Base-by-base conservation (phyloP, 2,113 vertebrate species). In the Sceloporus undulatus region DNA sequence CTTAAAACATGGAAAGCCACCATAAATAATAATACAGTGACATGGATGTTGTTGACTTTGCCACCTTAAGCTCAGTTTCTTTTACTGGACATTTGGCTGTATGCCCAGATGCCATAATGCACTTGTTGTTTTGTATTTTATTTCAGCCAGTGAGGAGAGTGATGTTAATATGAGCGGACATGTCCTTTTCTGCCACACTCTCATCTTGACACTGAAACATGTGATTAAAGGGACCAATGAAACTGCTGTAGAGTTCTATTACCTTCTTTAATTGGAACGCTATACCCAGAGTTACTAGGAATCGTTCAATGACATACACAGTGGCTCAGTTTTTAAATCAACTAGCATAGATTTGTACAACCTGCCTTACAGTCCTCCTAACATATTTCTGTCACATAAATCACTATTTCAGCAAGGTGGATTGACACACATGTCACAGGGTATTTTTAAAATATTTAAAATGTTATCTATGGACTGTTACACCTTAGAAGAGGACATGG, bases 21-120 rank as follows among this genome's bases (percentile, higher is more conserved):
- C 11, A 25, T 86, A 89, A 89, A 86, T 82, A 86, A 77, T 19
- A 23, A 14, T 29, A 52, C n/a, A 52, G 21, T 77, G 65, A 79
- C 18, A n/a, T 23, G 16, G 42, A 78, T 65, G 8, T 52, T 65
- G 11, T 52, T 75, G 59, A 82, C 34, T 48, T 77, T 79, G 68
- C 52, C 29, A 76, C 52, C 62, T 42, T 78, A 42, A 82, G 74
- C 48, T 78, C 70, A 83, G 84, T 88, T 82, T 74, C 70, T 40
- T 11, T 85, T 82, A 68, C 25, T 11, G n/a, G 76, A 82, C 62
- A 73, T 80, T 86, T 76, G 38, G 84, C 79, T 42, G 56, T 9
- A 48, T 62, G 34, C 71, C 78, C 18, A 7, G 52, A 14, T 79
- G n/a, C 65, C 13, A 21, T 68, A 68, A 70, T 65, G 23, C 4